Percentiles rank a stretch among this genome's conserved stretches.
phyloP scores from a whole-genome alignment of 2,797 vertebrate species.

The Sitta carolinensis region DNA sequence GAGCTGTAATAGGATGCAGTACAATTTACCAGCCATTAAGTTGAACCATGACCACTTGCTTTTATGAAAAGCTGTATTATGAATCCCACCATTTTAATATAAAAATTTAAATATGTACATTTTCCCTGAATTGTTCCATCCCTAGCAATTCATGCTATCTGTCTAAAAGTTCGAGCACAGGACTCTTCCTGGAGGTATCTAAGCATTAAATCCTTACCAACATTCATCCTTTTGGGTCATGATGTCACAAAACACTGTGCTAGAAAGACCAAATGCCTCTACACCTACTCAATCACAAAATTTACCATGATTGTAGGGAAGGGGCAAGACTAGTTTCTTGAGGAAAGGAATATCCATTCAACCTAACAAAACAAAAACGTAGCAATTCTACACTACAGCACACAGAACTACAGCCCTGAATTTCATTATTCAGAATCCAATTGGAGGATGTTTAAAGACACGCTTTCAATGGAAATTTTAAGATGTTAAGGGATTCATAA shows the following conservation, averaged over 20 bases:
- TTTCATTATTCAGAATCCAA: not conserved
- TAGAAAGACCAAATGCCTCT: not conserved
- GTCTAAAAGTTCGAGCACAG: not conserved
- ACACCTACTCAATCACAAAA: not conserved
- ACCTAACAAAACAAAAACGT: not conserved
- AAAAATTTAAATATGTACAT: conserved; percentile 53
- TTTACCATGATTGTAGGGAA: not conserved
- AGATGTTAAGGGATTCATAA: not conserved
- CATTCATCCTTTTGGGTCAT: not conserved
- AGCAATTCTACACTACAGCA: not conserved
- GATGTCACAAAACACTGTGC: not conserved
- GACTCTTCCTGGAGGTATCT: not conserved
- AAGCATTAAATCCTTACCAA: not conserved
- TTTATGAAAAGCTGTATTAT: conserved; percentile 63
- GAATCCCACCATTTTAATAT: conserved; percentile 26
- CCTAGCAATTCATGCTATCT: not conserved
- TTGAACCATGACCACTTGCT: conserved; percentile 32
- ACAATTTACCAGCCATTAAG: conserved; percentile 30
- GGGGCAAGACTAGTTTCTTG: not conserved
- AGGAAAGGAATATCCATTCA: not conserved
- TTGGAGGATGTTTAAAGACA: not conserved
- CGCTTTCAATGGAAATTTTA: not conserved
- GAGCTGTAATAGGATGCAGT: conserved; percentile 22
- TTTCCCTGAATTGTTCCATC: conserved; percentile 38
- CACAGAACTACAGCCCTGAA: not conserved